Evolutionary conservation across 2,797 vertebrate genomes (phyloP).

Genomic region (Poeciliopsis infans): DNA sequence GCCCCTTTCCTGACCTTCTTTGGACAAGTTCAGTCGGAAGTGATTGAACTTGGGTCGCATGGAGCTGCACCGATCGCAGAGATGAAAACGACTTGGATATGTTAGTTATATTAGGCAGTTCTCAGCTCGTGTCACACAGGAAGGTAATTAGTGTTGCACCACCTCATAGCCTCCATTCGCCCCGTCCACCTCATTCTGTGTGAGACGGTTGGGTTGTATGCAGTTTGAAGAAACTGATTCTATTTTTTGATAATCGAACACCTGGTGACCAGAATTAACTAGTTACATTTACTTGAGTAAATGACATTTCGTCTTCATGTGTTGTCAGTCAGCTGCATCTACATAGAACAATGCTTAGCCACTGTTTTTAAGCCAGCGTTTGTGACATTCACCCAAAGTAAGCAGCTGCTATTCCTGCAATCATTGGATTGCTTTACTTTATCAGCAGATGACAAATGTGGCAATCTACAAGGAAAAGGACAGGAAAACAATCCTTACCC

Average conservation of each 20-base stretch:
- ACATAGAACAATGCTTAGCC: neutral
- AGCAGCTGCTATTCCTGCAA: neutral
- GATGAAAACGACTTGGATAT: neutral
- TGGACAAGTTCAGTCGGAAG: conserved; percentile 28
- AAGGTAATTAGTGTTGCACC: neutral
- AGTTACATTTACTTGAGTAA: too few relatives aligned
- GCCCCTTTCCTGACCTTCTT: conserved; percentile 16
- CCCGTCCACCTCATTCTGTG: neutral
- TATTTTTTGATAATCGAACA: neutral
- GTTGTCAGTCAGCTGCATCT: neutral
- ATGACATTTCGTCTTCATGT: too few relatives aligned
- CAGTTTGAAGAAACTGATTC: neutral
- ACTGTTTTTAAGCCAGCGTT: neutral
- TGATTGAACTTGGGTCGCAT: conserved; percentile 12
- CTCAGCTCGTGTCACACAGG: neutral
- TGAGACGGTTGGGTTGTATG: neutral
- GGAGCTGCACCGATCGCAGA: conserved; percentile 23
- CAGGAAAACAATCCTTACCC: neutral
- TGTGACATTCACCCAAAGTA: neutral
- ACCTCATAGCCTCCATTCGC: neutral
- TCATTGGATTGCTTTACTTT: neutral
- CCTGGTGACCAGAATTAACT: neutral
- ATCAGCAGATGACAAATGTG: neutral
- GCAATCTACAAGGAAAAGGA: neutral
- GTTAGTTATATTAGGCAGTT: neutral